phyloP scores from a whole-genome alignment of 2,113 vertebrate genomes.

The Paracanthobrama guichenoti region DNA sequence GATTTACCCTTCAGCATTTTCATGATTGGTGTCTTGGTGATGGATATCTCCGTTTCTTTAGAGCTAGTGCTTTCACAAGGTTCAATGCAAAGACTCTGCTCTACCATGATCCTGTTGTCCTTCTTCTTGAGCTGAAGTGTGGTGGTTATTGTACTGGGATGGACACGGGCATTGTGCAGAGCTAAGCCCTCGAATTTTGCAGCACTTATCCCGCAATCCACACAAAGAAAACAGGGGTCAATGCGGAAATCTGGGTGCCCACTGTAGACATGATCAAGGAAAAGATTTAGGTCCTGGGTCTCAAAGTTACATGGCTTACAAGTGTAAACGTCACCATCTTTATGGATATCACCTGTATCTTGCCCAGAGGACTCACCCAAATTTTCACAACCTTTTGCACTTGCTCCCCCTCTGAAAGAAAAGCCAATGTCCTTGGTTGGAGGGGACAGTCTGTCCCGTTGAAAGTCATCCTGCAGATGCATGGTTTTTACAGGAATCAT shows the following conservation, averaged over 20 bases:
- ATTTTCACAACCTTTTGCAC: slow-evolving; percentile 57
- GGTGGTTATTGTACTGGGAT: slow-evolving; percentile 75
- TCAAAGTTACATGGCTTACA: slow-evolving; percentile 90
- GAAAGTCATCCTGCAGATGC: slow-evolving; percentile 74
- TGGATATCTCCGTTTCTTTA: slow-evolving; percentile 85
- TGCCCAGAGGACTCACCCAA: slow-evolving; percentile 58
- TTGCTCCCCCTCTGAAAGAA: slow-evolving; percentile 51
- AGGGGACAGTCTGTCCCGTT: slow-evolving; percentile 69
- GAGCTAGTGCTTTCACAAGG: slow-evolving; percentile 64
- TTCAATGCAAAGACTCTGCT: slow-evolving; percentile 77
- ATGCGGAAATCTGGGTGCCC: slow-evolving; percentile 88
- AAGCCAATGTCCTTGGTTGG: slow-evolving; percentile 58
- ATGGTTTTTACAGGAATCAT: slow-evolving; percentile 94
- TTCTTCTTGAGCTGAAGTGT: slow-evolving; percentile 83
- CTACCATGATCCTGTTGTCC: slow-evolving; percentile 79
- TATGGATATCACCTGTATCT: slow-evolving; percentile 65
- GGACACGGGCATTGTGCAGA: slow-evolving; percentile 86
- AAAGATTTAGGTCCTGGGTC: slow-evolving; percentile 86
- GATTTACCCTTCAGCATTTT: slow-evolving; percentile 93
- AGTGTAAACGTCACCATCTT: slow-evolving; percentile 79
- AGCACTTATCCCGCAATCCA: slow-evolving; percentile 82
- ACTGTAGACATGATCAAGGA: slow-evolving; percentile 89
- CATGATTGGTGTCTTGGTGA: slow-evolving; percentile 98
- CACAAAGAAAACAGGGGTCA: slow-evolving; percentile 86
- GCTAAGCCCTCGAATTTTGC: slow-evolving; percentile 90